Percentiles rank a stretch among this genome's conserved stretches.
Evolutionary conservation across 2,797 vertebrate genomes (phyloP).

Genomic region (Crocidura indochinensis): DNA sequence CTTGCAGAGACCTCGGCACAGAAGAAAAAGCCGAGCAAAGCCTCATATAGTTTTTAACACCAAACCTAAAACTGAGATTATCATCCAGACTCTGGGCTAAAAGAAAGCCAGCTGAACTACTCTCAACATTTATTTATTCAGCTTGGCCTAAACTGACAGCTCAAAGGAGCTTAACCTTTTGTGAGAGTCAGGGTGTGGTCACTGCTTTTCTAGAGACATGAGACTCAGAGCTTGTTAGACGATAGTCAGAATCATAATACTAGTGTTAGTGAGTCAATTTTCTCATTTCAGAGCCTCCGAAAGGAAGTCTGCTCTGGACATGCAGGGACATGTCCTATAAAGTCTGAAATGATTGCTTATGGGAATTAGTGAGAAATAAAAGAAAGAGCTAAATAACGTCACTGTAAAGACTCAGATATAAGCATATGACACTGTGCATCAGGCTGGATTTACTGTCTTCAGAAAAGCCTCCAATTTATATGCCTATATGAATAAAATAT

Average conservation of each 20-base stretch:
- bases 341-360: slow-evolving; percentile 71
- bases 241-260: slow-evolving; percentile 22
- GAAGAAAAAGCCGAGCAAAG: too few species aligned
- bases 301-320: slow-evolving; percentile 58
- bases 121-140: neutral
- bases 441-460: neutral
- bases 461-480: neutral
- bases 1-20: too few species aligned
- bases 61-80: neutral
- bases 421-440: neutral
- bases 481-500: too few species aligned
- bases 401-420: neutral
- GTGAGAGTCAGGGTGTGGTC: neutral
- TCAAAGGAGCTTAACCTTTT: neutral
- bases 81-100: neutral
- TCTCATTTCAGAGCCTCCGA: slow-evolving; percentile 61
- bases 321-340: slow-evolving; percentile 51
- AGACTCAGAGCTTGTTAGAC: neutral
- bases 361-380: slow-evolving; percentile 52
- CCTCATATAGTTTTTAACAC: too few species aligned
- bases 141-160: neutral
- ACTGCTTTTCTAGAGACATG: neutral
- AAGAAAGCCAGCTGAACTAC: neutral
- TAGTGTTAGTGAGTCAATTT: slow-evolving; percentile 63
- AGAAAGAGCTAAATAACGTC: slow-evolving; percentile 44